These are phyloP conservation scores for Myotis findleyi DNA, from an alignment of 2,797 vertebrate genomes.

Conservation along the genomic window DNA sequence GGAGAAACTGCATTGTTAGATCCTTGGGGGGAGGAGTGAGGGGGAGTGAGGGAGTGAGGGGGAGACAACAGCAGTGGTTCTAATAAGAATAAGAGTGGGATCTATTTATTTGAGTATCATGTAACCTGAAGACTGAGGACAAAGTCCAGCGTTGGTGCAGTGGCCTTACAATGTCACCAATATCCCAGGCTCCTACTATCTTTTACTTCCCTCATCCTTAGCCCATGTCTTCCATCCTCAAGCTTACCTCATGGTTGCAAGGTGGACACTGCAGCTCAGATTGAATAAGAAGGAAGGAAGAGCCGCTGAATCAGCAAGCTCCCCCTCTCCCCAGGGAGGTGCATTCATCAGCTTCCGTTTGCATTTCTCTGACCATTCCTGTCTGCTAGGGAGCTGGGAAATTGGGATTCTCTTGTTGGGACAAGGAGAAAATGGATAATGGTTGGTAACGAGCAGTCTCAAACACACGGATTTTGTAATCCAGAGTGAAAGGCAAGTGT, in stretches of 20 bases:
- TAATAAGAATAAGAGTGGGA: conserved; percentile 10
- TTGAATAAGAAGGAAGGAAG: neutral
- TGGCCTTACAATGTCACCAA: neutral
- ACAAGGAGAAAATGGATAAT: neutral
- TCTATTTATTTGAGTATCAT: neutral
- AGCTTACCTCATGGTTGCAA: neutral
- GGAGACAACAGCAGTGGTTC: neutral
- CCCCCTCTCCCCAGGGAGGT: neutral
- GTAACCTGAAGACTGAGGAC: neutral
- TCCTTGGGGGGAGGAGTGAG: too few species aligned
- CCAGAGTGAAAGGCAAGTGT: neutral
- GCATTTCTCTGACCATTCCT: neutral
- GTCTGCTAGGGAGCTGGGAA: neutral
- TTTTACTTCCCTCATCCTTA: neutral
- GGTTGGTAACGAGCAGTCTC: neutral
- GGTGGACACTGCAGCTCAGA: neutral
- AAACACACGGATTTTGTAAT: neutral
- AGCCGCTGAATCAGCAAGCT: neutral
- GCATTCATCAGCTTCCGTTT: neutral
- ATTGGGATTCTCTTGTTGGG: neutral
- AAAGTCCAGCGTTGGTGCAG: neutral
- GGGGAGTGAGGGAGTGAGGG: too few species aligned
- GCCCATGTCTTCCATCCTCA: neutral
- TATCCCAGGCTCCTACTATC: neutral
- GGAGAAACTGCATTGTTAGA: neutral